Evolutionary conservation across 2,113 vertebrate species (phyloP).

Genomic region (Callopanchax toddi): DNA sequence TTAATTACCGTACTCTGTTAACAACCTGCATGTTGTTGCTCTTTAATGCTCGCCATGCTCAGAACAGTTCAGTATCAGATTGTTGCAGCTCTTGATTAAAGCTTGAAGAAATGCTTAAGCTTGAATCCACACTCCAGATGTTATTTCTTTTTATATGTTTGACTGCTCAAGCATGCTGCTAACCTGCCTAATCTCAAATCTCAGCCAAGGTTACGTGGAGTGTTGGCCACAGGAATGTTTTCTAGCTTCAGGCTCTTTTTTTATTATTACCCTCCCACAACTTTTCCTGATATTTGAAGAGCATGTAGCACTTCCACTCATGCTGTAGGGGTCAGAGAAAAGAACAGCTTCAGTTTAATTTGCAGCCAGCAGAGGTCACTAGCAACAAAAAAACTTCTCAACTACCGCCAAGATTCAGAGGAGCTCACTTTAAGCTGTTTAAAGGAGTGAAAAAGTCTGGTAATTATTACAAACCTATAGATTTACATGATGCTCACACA

Average conservation of each 20-base stretch:
- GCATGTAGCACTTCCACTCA: too few species aligned
- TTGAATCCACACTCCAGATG: too few species aligned
- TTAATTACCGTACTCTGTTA: too few species aligned
- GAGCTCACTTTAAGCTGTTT: background rate
- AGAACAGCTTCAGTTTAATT: constrained; percentile 11
- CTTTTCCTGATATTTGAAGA: background rate
- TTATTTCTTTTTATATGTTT: too few species aligned
- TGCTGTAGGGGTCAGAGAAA: background rate
- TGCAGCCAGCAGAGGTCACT: constrained; percentile 64
- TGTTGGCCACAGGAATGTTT: background rate
- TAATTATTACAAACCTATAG: background rate
- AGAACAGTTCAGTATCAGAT: too few species aligned
- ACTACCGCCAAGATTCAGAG: constrained; percentile 3
- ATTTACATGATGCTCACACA: background rate
- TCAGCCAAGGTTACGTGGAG: background rate
- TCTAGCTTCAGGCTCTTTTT: background rate
- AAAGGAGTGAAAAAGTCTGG: background rate
- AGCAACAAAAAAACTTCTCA: constrained; percentile 21
- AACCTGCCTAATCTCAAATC: background rate
- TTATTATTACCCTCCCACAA: too few species aligned
- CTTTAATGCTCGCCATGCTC: too few species aligned
- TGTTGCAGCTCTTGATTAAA: too few species aligned
- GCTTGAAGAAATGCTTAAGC: too few species aligned
- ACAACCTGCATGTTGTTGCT: too few species aligned
- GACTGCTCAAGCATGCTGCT: background rate